A percentile compares a stretch with the other conserved stretches of the same genome.
Conservation (phyloP, 1,140 invertebrate genomes). For the Drosophila ficusphila region DNA sequence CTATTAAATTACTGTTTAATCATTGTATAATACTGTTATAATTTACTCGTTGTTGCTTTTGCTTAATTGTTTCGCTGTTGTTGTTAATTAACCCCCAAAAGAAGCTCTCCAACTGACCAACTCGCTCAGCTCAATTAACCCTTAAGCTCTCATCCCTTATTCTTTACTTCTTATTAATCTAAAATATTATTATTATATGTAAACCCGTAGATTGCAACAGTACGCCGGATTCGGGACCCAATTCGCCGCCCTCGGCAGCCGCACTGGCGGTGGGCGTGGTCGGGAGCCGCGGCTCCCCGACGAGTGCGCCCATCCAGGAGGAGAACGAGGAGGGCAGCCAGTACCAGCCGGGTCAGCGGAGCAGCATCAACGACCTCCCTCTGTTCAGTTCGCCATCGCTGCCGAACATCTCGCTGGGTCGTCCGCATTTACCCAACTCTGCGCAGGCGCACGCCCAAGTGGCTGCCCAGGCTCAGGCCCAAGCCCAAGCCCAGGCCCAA, state of each 20-base stretch:
- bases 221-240: constrained; percentile 92
- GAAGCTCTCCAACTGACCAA: not conserved
- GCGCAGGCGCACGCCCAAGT: constrained; percentile 80
- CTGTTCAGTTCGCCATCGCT: constrained; percentile 97
- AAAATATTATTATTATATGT: too few species aligned
- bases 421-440: constrained; percentile 88
- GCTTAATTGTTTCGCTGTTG: constrained; percentile 18
- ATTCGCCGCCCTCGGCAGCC: constrained; percentile 90
- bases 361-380: constrained; percentile 86
- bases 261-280: constrained; percentile 84
- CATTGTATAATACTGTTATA: not conserved
- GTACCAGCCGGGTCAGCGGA: constrained; percentile 83
- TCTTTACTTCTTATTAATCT: too few species aligned
- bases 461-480: constrained; percentile 23
- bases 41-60: constrained; percentile 4
- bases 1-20: not conserved
- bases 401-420: constrained; percentile 97
- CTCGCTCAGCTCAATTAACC: not conserved
- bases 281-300: constrained; percentile 85
- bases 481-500: constrained; percentile 74
- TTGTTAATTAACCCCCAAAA: constrained; percentile 21
- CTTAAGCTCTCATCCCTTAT: too few species aligned
- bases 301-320: constrained; percentile 89
- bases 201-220: constrained; percentile 85
- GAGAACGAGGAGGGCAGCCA: constrained; percentile 85